Percentiles rank a stretch among this genome's conserved stretches.
Evolutionary conservation across 2,888 invertebrate genomes (phyloP).

Genomic region (Lacanobia oleracea): DNA sequence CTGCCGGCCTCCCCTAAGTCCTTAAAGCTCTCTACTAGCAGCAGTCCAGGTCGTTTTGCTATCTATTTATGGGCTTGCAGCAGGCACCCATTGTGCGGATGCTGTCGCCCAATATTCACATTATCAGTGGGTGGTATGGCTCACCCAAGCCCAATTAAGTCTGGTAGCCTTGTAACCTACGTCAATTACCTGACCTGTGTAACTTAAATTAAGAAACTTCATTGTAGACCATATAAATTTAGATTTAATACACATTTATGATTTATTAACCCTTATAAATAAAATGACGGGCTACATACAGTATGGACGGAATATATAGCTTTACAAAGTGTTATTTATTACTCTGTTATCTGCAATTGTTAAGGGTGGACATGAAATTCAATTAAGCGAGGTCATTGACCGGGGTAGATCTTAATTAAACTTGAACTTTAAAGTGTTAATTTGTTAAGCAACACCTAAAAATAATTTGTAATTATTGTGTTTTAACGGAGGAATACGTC

Average conservation of each 20-base stretch:
- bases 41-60: no score
- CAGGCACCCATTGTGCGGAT: no score
- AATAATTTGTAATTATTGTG: background rate
- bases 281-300: constrained; percentile 5
- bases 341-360: background rate
- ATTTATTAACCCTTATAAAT: background rate
- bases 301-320: background rate
- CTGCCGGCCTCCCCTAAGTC: no score
- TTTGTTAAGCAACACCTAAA: background rate
- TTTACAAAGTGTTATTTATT: constrained; percentile 13
- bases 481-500: background rate
- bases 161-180: no score
- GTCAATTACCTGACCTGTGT: no score
- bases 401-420: background rate
- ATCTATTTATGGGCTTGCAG: no score
- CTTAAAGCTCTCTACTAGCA: no score
- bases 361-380: constrained; percentile 7
- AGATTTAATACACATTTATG: background rate
- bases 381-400: constrained; percentile 13
- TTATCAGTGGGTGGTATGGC: no score
- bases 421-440: constrained; percentile 5
- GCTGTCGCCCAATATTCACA: no score
- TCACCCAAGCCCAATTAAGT: no score
- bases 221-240: no score
- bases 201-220: no score